Base-by-base conservation (phyloP, 1,140 invertebrate genomes). In the Microplitis mediator region DNA sequence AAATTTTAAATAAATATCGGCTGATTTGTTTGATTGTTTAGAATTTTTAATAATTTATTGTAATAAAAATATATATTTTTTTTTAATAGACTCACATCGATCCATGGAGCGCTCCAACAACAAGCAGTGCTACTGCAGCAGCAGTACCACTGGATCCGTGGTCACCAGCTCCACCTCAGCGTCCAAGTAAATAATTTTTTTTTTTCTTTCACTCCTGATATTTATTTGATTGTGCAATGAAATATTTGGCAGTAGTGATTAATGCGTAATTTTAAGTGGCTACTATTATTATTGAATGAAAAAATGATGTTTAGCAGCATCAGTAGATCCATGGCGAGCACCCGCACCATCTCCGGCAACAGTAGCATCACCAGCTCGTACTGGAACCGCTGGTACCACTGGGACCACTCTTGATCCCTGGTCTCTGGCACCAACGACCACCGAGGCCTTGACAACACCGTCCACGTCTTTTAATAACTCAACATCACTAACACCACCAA, bases 251-350 rank as follows among this genome's bases (percentile, higher is more conserved):
- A 61, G 5, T 51, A 63, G 65, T 39, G 9, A 39, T 56, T 64
- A 60, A 31, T 72, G 32, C 56, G 63, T 36, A 56, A 62, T 35
- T 36, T 23, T 23, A 23, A 23, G 23, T 23, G 0, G 23, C 0
- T 13, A 62, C 34, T 35, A 31, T 1, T 34, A 8, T n/a, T n/a
- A 62, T 11, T 62, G 31, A 23, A 62, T 62, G 11, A n/a, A 14
- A 35, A 4, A 32, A 31, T 60, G 52, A 63, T 75, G 79, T 74
- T 61, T 66, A 83, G 82, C 81, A 75, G 79, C 81, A 64, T 71
- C 84, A 4, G 85, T 84, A 52, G 91, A 92, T 86, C 90, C 91
- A 3, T 92, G 91, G 91, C 84, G 86, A 74, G 78, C 81, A 52
- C 78, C 83, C 65, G 77, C 81, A 6, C 75, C 84, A 36, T 79